These are phyloP conservation scores for Dryobota labecula DNA, from an alignment of 2,888 invertebrate genomes.

Conservation along the genomic window DNA sequence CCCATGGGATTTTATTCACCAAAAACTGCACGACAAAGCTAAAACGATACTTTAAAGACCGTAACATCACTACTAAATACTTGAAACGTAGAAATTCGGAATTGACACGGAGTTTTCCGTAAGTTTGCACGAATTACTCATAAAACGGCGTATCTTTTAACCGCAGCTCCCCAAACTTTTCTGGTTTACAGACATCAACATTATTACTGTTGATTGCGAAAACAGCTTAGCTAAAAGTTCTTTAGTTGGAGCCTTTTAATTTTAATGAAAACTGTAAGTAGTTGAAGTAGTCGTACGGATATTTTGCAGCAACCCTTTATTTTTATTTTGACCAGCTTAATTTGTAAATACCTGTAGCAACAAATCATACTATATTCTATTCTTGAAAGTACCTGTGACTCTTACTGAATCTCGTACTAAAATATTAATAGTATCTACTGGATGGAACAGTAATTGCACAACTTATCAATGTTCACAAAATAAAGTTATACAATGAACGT, in stretches of 20 bases:
- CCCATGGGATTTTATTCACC: not conserved
- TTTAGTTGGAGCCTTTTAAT: not conserved
- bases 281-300: not conserved
- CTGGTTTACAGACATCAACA: constrained; percentile 38
- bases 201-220: constrained; percentile 45
- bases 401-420: not conserved
- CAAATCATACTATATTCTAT: not conserved
- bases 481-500: constrained; percentile 7
- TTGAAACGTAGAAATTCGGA: constrained; percentile 26
- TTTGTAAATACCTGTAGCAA: too few relatives aligned
- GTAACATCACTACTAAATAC: constrained; percentile 14
- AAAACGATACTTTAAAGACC: not conserved
- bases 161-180: constrained; percentile 45
- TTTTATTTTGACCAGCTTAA: not conserved
- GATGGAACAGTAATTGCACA: not conserved
- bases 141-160: constrained; percentile 53
- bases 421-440: not conserved
- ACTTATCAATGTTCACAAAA: not conserved
- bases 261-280: constrained; percentile 4
- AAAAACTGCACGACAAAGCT: constrained; percentile 2
- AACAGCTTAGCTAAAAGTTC: constrained; percentile 28
- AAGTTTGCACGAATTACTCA: constrained; percentile 36
- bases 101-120: constrained; percentile 29
- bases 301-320: too few relatives aligned
- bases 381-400: not conserved